phyloP scores from a whole-genome alignment of 1,140 invertebrate species.

The Apocrypta bakeri region DNA sequence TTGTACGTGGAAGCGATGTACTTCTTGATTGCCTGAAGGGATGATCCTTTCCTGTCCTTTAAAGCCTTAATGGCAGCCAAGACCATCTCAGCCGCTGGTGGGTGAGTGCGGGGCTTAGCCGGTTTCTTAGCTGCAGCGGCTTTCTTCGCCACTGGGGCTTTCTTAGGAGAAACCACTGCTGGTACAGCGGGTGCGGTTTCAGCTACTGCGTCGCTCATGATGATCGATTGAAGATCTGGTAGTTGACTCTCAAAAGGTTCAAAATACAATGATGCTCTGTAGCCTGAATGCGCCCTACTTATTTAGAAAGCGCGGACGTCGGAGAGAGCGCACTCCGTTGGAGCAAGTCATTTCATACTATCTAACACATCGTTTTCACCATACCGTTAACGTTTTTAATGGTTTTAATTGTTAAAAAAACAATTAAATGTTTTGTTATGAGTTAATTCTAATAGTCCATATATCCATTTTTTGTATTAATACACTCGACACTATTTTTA shows the following conservation, averaged over 20 bases:
- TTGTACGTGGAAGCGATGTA: constrained; percentile 77
- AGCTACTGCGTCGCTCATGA: constrained; percentile 28
- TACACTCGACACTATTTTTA: not conserved
- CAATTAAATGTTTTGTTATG: not conserved
- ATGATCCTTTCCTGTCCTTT: constrained; percentile 78
- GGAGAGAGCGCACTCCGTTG: not conserved
- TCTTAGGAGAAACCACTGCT: constrained; percentile 24
- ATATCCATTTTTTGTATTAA: no score
- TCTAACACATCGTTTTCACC: not conserved
- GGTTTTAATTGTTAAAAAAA: not conserved
- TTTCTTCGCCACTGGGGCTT: constrained; percentile 62
- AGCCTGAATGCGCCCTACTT: not conserved
- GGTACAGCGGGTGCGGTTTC: not conserved
- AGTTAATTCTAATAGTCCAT: not conserved
- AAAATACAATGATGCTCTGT: not conserved
- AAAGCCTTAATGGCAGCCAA: constrained; percentile 76
- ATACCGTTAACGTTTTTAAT: not conserved
- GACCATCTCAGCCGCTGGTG: constrained; percentile 76
- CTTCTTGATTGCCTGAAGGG: constrained; percentile 79
- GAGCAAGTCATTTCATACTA: not conserved
- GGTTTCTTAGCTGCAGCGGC: constrained; percentile 67
- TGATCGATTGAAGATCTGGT: not conserved
- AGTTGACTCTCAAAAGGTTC: not conserved
- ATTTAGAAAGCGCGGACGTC: constrained; percentile 1
- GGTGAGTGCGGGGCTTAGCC: constrained; percentile 69